Conservation (phyloP, 2,113 vertebrate genomes). For the Semicossyphus pulcher region DNA sequence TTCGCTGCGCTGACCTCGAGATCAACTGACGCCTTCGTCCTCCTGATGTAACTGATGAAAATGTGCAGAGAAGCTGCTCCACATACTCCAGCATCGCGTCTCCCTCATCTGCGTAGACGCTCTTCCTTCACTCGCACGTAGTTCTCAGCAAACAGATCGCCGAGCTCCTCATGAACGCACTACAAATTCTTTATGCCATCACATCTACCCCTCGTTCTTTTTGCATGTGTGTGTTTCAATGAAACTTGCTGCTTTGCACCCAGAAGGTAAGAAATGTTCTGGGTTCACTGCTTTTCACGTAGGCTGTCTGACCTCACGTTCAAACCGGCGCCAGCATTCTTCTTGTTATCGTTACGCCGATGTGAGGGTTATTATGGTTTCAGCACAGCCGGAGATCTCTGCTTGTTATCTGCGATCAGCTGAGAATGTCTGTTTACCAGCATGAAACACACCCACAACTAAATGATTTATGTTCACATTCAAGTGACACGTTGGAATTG, state of each 20-base stretch:
- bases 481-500: neutral
- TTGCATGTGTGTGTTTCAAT: neutral
- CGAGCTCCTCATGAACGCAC: slow-evolving; percentile 4
- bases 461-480: slow-evolving; percentile 17
- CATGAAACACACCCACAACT: slow-evolving; percentile 26
- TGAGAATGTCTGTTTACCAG: slow-evolving; percentile 33
- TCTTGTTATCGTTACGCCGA: slow-evolving; percentile 71
- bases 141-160: neutral
- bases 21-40: slow-evolving; percentile 43
- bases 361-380: slow-evolving; percentile 78
- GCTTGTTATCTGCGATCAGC: slow-evolving; percentile 66
- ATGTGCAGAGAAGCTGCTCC: slow-evolving; percentile 14
- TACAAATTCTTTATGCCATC: neutral
- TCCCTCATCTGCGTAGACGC: slow-evolving; percentile 4
- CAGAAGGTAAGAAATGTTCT: slow-evolving; percentile 59
- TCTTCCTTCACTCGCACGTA: slow-evolving; percentile 1
- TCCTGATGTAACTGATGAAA: slow-evolving; percentile 53
- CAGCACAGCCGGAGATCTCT: slow-evolving; percentile 59
- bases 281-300: slow-evolving; percentile 49
- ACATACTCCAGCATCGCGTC: neutral
- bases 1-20: slow-evolving; percentile 38
- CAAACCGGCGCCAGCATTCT: slow-evolving; percentile 73
- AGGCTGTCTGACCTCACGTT: slow-evolving; percentile 61
- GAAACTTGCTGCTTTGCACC: slow-evolving; percentile 43
- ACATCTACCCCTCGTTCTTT: slow-evolving; percentile 19